Evolutionary conservation across 1,140 invertebrate genomes (phyloP).

Genomic region (Papilio dardanus): DNA sequence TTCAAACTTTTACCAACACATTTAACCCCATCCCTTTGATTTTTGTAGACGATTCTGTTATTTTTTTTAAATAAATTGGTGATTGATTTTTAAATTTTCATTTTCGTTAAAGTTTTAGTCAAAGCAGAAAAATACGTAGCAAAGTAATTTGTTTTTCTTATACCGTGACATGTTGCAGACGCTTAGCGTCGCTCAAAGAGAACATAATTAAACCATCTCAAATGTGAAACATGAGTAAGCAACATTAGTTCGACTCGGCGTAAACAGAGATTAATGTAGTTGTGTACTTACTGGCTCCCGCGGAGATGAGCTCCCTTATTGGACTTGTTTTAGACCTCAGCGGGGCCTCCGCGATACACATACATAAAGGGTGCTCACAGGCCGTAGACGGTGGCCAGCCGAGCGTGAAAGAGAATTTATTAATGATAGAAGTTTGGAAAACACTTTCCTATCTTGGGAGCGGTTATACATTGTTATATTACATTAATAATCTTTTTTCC

Average conservation of each 20-base stretch:
- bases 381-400: neutral
- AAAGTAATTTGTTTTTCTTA: too few relatives aligned
- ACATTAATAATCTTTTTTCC: too few relatives aligned
- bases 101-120: neutral
- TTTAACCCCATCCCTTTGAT: neutral
- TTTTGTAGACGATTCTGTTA: neutral
- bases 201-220: conserved; percentile 8
- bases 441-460: neutral
- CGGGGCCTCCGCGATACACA: neutral
- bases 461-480: neutral
- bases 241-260: conserved; percentile 8
- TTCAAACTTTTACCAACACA: neutral
- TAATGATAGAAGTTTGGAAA: neutral
- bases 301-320: neutral
- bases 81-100: neutral
- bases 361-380: neutral
- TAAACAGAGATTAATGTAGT: conserved; percentile 25
- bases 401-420: conserved; percentile 3
- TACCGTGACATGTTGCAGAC: neutral
- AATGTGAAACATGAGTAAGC: conserved; percentile 1
- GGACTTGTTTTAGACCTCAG: conserved; percentile 17
- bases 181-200: neutral
- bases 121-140: neutral
- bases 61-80: neutral
- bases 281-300: neutral